A percentile compares a stretch with the other conserved stretches of the same genome.
These are phyloP conservation scores for Nansenia antarctica DNA, from an alignment of 2,113 vertebrate genomes.

Conservation along the genomic window DNA sequence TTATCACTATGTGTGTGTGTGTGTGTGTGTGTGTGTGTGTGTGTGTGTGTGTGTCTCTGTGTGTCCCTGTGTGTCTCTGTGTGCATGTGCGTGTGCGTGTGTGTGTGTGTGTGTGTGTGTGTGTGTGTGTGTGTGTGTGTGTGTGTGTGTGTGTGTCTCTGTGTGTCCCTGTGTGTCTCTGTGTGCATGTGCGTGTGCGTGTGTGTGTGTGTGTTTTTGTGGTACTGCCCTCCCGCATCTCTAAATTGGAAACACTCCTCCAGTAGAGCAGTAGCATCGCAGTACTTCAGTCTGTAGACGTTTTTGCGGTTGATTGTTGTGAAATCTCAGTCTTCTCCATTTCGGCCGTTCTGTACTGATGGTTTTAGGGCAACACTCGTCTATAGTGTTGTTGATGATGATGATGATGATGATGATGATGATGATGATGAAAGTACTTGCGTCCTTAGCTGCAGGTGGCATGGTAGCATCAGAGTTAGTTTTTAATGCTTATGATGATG, in stretches of 20 bases:
- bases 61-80: not conserved
- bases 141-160: not conserved
- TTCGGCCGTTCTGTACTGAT: conserved; percentile 10
- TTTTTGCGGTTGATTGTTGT: conserved; percentile 22
- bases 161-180: too few relatives aligned
- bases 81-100: not conserved
- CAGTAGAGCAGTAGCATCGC: conserved; percentile 6
- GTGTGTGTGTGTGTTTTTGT: not conserved
- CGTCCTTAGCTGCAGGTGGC: too few relatives aligned
- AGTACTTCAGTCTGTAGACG: conserved; percentile 22
- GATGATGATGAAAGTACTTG: too few relatives aligned
- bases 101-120: not conserved
- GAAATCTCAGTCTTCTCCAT: conserved; percentile 20
- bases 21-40: not conserved
- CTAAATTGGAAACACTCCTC: conserved; percentile 36
- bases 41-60: not conserved
- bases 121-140: not conserved
- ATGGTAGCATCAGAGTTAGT: too few relatives aligned
- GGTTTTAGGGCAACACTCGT: conserved; percentile 35
- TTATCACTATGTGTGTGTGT: not conserved
- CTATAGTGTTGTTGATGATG: not conserved
- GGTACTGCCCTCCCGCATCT: conserved; percentile 7
- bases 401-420: not conserved
- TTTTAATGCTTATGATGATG: not conserved
- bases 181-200: too few relatives aligned